These are phyloP conservation scores for Ceratina australensis DNA, from an alignment of 1,140 invertebrate genomes.

Conservation along the genomic window DNA sequence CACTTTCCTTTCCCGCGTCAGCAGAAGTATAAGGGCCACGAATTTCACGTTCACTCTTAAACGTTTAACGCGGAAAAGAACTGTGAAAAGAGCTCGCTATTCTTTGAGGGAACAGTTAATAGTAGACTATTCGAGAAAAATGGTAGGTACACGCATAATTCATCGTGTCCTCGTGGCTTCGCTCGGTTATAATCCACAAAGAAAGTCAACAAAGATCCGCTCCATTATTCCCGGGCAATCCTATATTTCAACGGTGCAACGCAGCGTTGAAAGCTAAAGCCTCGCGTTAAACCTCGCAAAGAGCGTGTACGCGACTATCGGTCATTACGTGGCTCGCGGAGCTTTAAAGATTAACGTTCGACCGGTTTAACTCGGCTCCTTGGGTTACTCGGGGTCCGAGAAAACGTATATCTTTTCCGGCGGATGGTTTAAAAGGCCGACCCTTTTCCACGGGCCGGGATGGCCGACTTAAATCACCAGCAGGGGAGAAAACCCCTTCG, in stretches of 20 bases:
- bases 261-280: background rate
- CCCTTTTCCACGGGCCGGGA: background rate
- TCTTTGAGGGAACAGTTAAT: no score
- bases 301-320: constrained; percentile 12
- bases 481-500: background rate
- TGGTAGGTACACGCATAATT: background rate
- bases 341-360: constrained; percentile 47
- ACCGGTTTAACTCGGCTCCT: constrained; percentile 29
- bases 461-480: constrained; percentile 8
- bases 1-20: no score
- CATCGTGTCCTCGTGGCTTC: background rate
- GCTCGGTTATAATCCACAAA: background rate
- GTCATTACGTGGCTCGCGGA: constrained; percentile 5
- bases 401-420: constrained; percentile 33
- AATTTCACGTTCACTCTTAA: no score
- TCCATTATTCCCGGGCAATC: background rate
- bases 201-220: no score
- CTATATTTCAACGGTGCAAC: background rate
- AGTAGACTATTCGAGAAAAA: no score
- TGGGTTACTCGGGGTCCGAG: constrained; percentile 5
- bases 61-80: no score
- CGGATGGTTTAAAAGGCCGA: constrained; percentile 51
- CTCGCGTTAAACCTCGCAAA: background rate
- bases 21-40: no score
- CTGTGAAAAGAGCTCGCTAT: no score